phyloP scores from a whole-genome alignment of 2,113 vertebrate species.

The Rissa tridactyla region DNA sequence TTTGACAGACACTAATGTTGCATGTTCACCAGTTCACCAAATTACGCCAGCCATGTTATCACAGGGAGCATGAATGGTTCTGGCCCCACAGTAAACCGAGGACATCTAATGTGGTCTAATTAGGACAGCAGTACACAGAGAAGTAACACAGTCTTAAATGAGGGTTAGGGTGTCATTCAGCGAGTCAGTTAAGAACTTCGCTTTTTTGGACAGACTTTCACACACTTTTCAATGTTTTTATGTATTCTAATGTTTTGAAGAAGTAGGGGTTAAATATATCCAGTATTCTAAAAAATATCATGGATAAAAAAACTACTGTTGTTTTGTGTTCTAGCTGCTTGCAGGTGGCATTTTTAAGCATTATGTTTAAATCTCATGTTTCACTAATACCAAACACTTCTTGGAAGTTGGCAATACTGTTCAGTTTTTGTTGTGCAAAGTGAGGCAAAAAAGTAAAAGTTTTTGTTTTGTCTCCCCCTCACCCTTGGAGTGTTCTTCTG shows the following conservation, averaged over 20 bases:
- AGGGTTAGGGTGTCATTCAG: slow-evolving; percentile 21
- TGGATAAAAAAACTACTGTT: neutral
- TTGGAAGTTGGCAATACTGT: neutral
- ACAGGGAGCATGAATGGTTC: neutral
- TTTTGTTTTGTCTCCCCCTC: neutral
- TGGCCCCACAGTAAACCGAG: neutral
- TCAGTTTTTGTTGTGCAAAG: neutral
- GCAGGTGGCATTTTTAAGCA: neutral
- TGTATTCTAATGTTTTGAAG: neutral
- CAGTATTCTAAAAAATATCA: neutral
- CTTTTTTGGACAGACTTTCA: neutral
- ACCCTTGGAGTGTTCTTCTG: neutral
- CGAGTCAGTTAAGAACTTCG: neutral
- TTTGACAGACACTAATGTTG: slow-evolving; percentile 36
- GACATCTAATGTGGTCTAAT: slow-evolving; percentile 41
- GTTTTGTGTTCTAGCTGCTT: neutral
- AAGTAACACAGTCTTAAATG: slow-evolving; percentile 38
- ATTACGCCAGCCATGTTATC: neutral
- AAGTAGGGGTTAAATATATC: neutral
- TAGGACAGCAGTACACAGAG: slow-evolving; percentile 6
- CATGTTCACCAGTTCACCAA: slow-evolving; percentile 15
- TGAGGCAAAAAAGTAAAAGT: neutral
- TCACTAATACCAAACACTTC: neutral
- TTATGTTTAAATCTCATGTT: slow-evolving; percentile 21
- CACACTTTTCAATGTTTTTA: neutral